Conservation (phyloP, 2,888 invertebrate genomes). For the Proisotoma minuta region DNA sequence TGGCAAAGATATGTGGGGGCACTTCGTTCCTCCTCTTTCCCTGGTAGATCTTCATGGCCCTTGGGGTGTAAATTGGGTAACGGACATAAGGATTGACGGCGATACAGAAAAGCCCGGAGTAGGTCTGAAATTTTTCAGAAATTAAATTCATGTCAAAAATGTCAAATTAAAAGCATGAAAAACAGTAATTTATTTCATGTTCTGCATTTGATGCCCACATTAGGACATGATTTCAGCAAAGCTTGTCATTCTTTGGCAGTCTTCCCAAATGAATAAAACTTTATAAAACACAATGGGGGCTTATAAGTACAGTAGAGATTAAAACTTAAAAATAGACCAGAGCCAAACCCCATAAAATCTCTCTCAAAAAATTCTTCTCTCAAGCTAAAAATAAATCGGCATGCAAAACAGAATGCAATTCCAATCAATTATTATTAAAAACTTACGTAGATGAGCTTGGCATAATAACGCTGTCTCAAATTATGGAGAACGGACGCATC, state of each 20-base stretch:
- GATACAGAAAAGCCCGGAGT: conserved; percentile 99
- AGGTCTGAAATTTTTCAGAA: conserved; percentile 68
- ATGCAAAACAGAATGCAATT: not conserved
- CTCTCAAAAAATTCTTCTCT: too few relatives aligned
- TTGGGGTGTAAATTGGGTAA: conserved; percentile 95
- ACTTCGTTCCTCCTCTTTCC: conserved; percentile 99
- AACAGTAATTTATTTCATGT: not conserved
- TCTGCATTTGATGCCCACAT: too few relatives aligned
- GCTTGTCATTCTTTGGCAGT: too few relatives aligned
- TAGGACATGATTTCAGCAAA: too few relatives aligned
- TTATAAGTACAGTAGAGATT: too few relatives aligned
- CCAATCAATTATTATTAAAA: not conserved
- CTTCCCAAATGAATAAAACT: too few relatives aligned
- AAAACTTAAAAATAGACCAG: conserved; percentile 12
- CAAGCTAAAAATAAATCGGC: not conserved
- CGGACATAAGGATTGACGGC: conserved; percentile 99
- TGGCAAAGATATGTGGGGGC: conserved; percentile 99
- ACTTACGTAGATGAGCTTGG: conserved; percentile 97
- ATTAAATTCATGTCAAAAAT: not conserved
- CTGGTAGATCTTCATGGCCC: conserved; percentile 95
- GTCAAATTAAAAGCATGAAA: not conserved
- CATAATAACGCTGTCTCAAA: conserved; percentile 94
- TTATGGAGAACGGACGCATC: conserved; percentile 98
- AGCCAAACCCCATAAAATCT: too few relatives aligned
- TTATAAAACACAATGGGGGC: too few relatives aligned